Evolutionary conservation across 2,888 invertebrate genomes (phyloP).

Genomic region (Macrostomum cliftonense): DNA sequence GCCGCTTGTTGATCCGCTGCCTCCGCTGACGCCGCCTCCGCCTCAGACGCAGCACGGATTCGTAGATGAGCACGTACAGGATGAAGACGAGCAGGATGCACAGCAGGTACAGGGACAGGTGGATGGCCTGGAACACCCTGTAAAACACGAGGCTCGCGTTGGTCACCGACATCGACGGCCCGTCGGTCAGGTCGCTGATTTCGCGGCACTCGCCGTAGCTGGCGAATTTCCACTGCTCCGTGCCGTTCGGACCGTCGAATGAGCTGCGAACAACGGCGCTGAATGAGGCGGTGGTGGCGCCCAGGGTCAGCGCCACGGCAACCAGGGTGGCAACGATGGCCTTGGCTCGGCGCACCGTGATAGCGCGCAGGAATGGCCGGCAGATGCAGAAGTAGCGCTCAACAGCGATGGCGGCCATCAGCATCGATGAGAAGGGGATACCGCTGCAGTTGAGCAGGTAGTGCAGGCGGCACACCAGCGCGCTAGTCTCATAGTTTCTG

Average conservation of each 20-base stretch:
- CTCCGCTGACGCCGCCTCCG: slow-evolving; percentile 4
- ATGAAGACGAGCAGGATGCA: slow-evolving; percentile 29
- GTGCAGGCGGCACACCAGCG: slow-evolving; percentile 14
- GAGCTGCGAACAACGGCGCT: slow-evolving; percentile 4
- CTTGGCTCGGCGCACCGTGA: slow-evolving; percentile 23
- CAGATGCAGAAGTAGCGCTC: slow-evolving; percentile 28
- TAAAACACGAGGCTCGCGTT: slow-evolving; percentile 1
- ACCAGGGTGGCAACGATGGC: slow-evolving; percentile 1
- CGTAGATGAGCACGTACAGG: slow-evolving; percentile 29
- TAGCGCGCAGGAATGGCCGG: slow-evolving; percentile 24
- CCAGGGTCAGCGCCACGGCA: neutral
- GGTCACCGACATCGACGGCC: neutral
- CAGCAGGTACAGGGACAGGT: slow-evolving; percentile 25
- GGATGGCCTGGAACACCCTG: slow-evolving; percentile 19
- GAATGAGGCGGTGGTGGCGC: neutral
- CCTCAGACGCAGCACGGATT: slow-evolving; percentile 20
- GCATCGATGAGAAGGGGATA: slow-evolving; percentile 26
- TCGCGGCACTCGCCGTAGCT: slow-evolving; percentile 1
- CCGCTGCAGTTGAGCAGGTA: slow-evolving; percentile 25
- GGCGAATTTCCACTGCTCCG: neutral
- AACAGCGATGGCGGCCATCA: slow-evolving; percentile 28
- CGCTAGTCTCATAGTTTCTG: slow-evolving; percentile 6
- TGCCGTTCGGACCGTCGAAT: neutral
- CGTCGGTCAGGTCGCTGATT: slow-evolving; percentile 1
- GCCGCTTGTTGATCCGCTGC: too few species aligned